These are phyloP conservation scores for Fabriciana adippe DNA, from an alignment of 2,888 invertebrate species.

Conservation along the genomic window DNA sequence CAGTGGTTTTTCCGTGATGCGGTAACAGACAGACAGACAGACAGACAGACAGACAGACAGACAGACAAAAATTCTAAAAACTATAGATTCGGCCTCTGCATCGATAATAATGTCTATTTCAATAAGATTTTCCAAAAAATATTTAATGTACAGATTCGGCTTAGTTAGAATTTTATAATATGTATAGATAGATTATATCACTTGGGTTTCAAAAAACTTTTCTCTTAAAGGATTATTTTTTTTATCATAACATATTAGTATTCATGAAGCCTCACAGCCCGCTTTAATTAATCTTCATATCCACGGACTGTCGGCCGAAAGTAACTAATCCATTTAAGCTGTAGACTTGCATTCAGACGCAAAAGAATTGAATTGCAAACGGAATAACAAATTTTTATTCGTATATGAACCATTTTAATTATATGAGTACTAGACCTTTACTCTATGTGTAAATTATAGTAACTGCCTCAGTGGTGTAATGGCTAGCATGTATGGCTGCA, in stretches of 20 bases:
- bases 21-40: too few relatives aligned
- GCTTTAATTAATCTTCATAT: conserved; percentile 22
- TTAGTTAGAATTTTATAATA: too few relatives aligned
- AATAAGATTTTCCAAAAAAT: too few relatives aligned
- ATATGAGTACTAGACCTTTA: not conserved
- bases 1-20: too few relatives aligned
- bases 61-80: too few relatives aligned
- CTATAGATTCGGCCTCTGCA: too few relatives aligned
- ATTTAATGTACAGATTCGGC: too few relatives aligned
- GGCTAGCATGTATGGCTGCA: too few relatives aligned
- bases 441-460: not conserved
- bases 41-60: too few relatives aligned
- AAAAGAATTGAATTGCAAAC: conserved; percentile 12
- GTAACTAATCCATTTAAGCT: conserved; percentile 51
- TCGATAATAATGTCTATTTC: too few relatives aligned
- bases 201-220: not conserved
- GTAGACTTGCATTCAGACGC: conserved; percentile 28
- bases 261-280: conserved; percentile 13
- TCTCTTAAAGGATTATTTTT: not conserved
- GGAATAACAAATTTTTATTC: conserved; percentile 12
- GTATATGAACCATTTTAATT: not conserved
- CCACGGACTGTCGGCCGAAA: conserved; percentile 43
- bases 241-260: conserved; percentile 13
- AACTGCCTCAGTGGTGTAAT: too few relatives aligned
- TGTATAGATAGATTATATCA: too few relatives aligned